Evolutionary conservation across 53 echinoderm and acorn worm species (phyloP).

Genomic region (Antedon mediterranea): DNA sequence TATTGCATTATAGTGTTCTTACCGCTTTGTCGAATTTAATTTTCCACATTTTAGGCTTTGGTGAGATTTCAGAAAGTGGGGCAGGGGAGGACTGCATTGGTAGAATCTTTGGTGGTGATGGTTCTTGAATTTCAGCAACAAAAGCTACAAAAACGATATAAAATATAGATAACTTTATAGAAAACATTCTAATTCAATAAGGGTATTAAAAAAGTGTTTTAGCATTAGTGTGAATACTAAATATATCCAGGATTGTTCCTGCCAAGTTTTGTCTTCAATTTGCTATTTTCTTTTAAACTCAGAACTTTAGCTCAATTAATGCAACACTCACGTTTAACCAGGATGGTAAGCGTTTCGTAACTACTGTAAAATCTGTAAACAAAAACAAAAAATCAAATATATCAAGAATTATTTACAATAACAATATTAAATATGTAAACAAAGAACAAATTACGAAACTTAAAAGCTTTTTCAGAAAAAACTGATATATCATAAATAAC

Average conservation of each 20-base stretch:
- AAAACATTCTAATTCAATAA: too few relatives aligned
- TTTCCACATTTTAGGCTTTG: not conserved
- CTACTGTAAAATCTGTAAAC: not conserved
- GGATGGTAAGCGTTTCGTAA: not conserved
- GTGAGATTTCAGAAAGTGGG: not conserved
- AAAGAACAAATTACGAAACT: too few relatives aligned
- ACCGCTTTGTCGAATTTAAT: not conserved
- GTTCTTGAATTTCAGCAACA: not conserved
- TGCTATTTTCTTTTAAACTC: too few relatives aligned
- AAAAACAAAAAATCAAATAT: too few relatives aligned
- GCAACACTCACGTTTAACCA: not conserved
- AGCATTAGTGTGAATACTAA: too few relatives aligned
- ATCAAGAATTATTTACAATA: too few relatives aligned
- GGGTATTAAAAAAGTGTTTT: too few relatives aligned
- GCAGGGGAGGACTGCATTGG: not conserved
- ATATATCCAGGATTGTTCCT: too few relatives aligned
- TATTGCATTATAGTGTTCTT: not conserved
- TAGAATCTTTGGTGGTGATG: not conserved
- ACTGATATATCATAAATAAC: too few relatives aligned
- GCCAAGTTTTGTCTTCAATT: too few relatives aligned
- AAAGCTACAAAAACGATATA: not conserved
- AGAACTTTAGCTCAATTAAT: not conserved
- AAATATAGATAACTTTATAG: not conserved
- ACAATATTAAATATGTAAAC: too few relatives aligned
- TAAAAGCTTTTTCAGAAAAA: too few relatives aligned